phyloP scores from a whole-genome alignment of 2,797 vertebrate species.

The Odontamblyopus rebecca region DNA sequence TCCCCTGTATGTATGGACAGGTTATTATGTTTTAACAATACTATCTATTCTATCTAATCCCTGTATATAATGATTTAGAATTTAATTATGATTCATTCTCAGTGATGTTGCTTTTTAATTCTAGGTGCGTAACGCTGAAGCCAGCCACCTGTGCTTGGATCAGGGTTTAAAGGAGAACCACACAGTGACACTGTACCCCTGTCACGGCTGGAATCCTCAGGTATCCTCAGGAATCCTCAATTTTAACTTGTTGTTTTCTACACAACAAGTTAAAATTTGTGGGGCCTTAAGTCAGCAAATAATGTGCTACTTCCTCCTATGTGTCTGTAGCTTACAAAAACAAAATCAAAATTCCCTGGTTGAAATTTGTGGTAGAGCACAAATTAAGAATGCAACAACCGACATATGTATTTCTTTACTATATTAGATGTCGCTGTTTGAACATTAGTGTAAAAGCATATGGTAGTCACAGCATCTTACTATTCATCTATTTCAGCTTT shows the following conservation, averaged over 20 bases:
- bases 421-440: too few species aligned
- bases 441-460: too few species aligned
- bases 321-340: constrained; percentile 21
- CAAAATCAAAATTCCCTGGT: constrained; percentile 23
- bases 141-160: constrained; percentile 91
- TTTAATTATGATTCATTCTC: background rate
- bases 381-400: too few species aligned
- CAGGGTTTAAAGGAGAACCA: constrained; percentile 94
- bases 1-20: too few species aligned
- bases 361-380: background rate
- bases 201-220: constrained; percentile 95
- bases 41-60: background rate
- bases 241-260: background rate
- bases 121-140: constrained; percentile 93
- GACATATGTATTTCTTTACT: too few species aligned
- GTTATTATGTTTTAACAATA: too few species aligned
- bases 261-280: constrained; percentile 16
- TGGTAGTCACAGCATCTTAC: too few species aligned
- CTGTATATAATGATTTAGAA: background rate
- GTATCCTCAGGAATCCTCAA: constrained; percentile 61
- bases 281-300: constrained; percentile 37
- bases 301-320: constrained; percentile 2
- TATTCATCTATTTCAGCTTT: background rate
- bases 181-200: constrained; percentile 92
- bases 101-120: constrained; percentile 2